phyloP scores from a whole-genome alignment of 2,797 vertebrate genomes.

The Limosa lapponica region DNA sequence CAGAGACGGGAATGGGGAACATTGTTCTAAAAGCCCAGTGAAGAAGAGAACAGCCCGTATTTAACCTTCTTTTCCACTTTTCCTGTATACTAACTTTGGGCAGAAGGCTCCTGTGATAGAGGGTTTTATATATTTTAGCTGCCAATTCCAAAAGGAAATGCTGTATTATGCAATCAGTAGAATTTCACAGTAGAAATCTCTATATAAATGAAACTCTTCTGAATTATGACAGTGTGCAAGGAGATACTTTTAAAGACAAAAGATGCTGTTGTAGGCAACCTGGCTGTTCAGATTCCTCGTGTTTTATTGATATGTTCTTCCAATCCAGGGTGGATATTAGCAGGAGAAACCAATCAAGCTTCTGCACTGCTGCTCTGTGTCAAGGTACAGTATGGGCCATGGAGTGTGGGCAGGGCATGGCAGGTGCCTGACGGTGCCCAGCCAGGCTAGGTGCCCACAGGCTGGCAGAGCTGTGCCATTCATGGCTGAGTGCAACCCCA shows the following conservation, averaged over 20 bases:
- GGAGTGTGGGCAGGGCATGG: too few species aligned
- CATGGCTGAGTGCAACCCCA: neutral
- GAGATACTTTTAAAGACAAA: neutral
- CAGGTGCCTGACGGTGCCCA: neutral
- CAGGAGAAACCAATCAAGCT: neutral
- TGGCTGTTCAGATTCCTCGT: neutral
- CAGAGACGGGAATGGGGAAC: neutral
- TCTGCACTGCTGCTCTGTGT: neutral
- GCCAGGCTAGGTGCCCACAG: neutral
- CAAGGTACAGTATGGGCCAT: rapidly evolving
- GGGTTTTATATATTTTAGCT: neutral
- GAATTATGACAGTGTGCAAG: neutral
- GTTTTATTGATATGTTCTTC: neutral
- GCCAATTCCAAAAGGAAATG: neutral
- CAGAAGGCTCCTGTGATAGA: neutral
- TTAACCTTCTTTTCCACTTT: neutral
- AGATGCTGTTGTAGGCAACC: neutral
- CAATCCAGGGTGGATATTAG: neutral
- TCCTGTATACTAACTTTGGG: neutral
- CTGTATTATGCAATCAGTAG: neutral
- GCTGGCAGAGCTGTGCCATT: neutral
- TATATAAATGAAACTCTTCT: neutral
- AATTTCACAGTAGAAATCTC: neutral
- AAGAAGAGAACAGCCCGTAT: neutral
- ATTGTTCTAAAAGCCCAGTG: neutral